Evolutionary conservation across 1,140 invertebrate species (phyloP).

Genomic region (Lasaia peninsularis): DNA sequence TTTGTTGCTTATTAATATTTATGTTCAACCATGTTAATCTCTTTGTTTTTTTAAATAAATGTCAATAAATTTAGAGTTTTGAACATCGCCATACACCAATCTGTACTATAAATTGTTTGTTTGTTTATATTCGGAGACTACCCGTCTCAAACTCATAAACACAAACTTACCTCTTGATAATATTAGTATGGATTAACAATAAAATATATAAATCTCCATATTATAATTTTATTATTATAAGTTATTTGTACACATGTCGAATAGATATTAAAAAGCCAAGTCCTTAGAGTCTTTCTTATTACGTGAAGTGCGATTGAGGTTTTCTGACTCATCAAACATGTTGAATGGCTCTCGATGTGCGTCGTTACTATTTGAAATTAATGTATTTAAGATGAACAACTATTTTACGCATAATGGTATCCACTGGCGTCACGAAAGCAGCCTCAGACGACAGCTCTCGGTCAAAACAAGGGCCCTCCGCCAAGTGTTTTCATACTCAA

Average conservation of each 20-base stretch:
- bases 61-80: no score
- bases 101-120: no score
- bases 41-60: no score
- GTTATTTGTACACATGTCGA: neutral
- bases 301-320: constrained; percentile 34
- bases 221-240: no score
- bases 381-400: constrained; percentile 66
- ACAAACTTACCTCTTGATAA: no score
- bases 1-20: no score
- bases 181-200: no score
- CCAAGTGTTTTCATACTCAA: constrained; percentile 72
- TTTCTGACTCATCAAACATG: constrained; percentile 37
- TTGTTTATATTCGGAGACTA: no score
- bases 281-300: constrained; percentile 17
- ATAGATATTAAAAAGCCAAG: constrained; percentile 2
- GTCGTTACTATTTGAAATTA: constrained; percentile 49
- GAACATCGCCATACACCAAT: no score
- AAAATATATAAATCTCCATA: no score
- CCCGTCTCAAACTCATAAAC: no score
- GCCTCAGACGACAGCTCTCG: constrained; percentile 56
- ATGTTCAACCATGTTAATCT: no score
- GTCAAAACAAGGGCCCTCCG: constrained; percentile 65
- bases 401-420: constrained; percentile 53
- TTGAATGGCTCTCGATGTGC: constrained; percentile 40
- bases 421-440: constrained; percentile 38